Conservation (phyloP, 2,888 invertebrate genomes). For the Cosmopolites sordidus region DNA sequence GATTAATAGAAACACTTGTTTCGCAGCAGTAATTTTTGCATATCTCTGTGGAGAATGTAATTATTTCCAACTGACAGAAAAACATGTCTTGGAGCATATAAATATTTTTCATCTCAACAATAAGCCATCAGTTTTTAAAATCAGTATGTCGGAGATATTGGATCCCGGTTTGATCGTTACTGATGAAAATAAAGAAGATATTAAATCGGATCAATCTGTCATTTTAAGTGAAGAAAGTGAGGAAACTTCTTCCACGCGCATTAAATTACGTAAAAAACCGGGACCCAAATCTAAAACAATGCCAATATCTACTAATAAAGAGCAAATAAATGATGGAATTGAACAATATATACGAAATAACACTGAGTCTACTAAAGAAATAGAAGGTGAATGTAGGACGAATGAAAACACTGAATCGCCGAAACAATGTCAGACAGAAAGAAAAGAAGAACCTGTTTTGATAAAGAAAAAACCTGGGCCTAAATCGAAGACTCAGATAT, state of each 20-base stretch:
- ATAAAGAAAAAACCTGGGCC: conserved; percentile 12
- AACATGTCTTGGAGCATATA: conserved; percentile 61
- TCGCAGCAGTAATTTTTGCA: conserved; percentile 31
- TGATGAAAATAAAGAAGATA: neutral
- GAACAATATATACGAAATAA: too few relatives aligned
- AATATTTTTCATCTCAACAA: conserved; percentile 53
- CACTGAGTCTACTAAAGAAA: too few relatives aligned
- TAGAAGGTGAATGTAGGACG: too few relatives aligned
- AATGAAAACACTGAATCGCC: too few relatives aligned
- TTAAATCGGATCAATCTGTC: neutral
- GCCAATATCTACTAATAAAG: neutral
- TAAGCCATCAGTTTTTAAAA: conserved; percentile 47
- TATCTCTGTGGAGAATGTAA: conserved; percentile 70
- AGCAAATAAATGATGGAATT: neutral
- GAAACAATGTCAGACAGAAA: too few relatives aligned
- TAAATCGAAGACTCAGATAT: conserved; percentile 16
- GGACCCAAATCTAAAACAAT: conserved; percentile 1
- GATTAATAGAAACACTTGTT: conserved; percentile 9
- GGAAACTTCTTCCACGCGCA: neutral
- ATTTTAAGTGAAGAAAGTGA: neutral
- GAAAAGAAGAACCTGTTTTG: too few relatives aligned
- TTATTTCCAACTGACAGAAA: conserved; percentile 62
- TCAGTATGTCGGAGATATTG: conserved; percentile 39
- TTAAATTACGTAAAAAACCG: neutral
- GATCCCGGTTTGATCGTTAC: conserved; percentile 17